phyloP scores from a whole-genome alignment of 2,888 invertebrate species.

The Orthonevra nobilis region DNA sequence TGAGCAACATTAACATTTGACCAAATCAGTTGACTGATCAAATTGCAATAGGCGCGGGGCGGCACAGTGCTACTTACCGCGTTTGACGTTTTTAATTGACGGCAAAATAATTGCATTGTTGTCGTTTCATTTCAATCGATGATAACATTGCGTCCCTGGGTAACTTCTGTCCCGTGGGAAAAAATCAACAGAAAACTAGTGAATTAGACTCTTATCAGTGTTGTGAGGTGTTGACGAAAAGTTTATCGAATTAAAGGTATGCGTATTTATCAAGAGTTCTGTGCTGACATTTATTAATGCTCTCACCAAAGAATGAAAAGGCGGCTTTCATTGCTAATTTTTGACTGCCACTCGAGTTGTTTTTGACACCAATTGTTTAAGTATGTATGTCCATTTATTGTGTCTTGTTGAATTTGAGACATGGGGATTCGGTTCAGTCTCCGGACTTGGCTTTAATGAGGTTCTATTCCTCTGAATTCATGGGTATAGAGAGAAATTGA shows the following conservation, averaged over 20 bases:
- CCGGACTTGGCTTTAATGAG: too few relatives aligned
- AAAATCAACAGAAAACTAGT: too few relatives aligned
- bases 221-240: conserved; percentile 13
- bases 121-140: conserved; percentile 39
- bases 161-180: conserved; percentile 6
- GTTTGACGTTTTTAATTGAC: conserved; percentile 58
- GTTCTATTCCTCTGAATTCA: too few relatives aligned
- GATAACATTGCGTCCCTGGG: conserved; percentile 41
- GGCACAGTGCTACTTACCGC: conserved; percentile 41
- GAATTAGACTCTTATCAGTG: too few relatives aligned
- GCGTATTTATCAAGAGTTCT: too few relatives aligned
- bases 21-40: conserved; percentile 35
- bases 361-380: conserved; percentile 5
- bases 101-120: conserved; percentile 50
- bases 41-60: too few relatives aligned
- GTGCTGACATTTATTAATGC: conserved; percentile 49
- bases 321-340: conserved; percentile 40
- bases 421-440: too few relatives aligned
- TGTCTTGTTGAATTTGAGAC: too few relatives aligned
- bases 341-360: conserved; percentile 2
- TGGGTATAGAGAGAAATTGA: too few relatives aligned
- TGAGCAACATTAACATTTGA: conserved; percentile 13
- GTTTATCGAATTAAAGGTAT: too few relatives aligned
- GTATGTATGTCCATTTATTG: too few relatives aligned
- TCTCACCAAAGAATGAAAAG: background rate